These are phyloP conservation scores for Tipula helvola DNA, from an alignment of 2,888 invertebrate species.

Conservation along the genomic window DNA sequence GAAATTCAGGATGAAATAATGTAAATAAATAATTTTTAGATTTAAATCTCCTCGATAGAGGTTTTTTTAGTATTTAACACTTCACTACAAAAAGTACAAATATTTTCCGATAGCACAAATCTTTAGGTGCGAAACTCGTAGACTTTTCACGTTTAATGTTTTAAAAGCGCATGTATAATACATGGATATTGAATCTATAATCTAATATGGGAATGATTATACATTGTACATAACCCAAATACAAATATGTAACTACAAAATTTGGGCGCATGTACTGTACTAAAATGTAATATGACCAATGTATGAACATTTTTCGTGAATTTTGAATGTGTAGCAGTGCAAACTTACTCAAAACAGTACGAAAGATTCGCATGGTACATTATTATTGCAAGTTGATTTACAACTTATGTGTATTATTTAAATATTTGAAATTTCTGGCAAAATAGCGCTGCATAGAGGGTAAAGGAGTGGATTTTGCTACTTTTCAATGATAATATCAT, in stretches of 20 bases:
- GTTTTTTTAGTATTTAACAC: not conserved
- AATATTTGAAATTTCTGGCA: too few species aligned
- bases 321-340: too few species aligned
- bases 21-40: not conserved
- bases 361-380: too few species aligned
- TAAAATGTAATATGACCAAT: not conserved
- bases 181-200: not conserved
- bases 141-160: not conserved
- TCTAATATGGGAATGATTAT: not conserved
- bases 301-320: not conserved
- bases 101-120: not conserved
- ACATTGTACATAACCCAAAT: not conserved
- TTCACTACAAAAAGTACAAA: not conserved
- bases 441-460: too few species aligned
- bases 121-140: not conserved
- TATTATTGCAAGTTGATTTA: too few species aligned
- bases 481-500: too few species aligned
- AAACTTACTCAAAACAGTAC: too few species aligned
- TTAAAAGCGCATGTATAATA: not conserved
- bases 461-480: too few species aligned
- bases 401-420: too few species aligned
- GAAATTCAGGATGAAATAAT: not conserved
- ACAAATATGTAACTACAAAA: not conserved
- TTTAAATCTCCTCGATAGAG: not conserved
- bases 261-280: not conserved